Conservation (phyloP, 2,113 vertebrate species). For the Seriola quinqueradiata region DNA sequence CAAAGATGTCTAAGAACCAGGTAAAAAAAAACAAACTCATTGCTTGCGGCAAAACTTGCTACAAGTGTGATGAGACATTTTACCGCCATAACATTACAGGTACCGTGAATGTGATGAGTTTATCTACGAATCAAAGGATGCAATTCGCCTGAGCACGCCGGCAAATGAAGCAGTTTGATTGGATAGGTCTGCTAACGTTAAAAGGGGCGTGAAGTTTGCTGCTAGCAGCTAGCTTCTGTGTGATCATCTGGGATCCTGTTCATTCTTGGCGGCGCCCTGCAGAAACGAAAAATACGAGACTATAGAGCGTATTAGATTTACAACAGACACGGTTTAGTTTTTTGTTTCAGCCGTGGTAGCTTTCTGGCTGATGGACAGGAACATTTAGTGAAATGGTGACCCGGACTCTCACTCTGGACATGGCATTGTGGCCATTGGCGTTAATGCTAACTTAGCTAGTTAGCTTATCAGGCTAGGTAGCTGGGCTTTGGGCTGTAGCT, state of each 20-base stretch:
- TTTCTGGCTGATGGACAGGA: neutral
- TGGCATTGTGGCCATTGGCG: conserved; percentile 55
- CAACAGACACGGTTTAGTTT: neutral
- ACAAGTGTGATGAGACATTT: neutral
- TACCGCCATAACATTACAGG: neutral
- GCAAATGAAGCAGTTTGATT: conserved; percentile 56
- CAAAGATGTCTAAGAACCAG: neutral
- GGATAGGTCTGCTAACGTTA: conserved; percentile 52
- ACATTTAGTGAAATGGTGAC: conserved; percentile 14
- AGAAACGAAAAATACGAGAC: conserved; percentile 42
- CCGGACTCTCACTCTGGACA: conserved; percentile 39
- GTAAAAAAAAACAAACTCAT: neutral
- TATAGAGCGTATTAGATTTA: neutral
- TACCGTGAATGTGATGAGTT: neutral
- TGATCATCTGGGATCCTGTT: conserved; percentile 39
- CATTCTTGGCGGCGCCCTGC: conserved; percentile 49
- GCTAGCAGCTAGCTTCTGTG: conserved; percentile 50
- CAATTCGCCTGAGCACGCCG: conserved; percentile 35
- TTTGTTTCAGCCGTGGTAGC: neutral
- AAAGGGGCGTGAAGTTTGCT: conserved; percentile 79
- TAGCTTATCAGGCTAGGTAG: conserved; percentile 61
- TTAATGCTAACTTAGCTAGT: conserved; percentile 67
- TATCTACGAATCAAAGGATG: neutral
- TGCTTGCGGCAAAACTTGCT: neutral
- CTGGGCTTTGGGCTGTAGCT: conserved; percentile 22